Evolutionary conservation across 2,888 invertebrate genomes (phyloP).

Genomic region (Dicyrtomina minuta): DNA sequence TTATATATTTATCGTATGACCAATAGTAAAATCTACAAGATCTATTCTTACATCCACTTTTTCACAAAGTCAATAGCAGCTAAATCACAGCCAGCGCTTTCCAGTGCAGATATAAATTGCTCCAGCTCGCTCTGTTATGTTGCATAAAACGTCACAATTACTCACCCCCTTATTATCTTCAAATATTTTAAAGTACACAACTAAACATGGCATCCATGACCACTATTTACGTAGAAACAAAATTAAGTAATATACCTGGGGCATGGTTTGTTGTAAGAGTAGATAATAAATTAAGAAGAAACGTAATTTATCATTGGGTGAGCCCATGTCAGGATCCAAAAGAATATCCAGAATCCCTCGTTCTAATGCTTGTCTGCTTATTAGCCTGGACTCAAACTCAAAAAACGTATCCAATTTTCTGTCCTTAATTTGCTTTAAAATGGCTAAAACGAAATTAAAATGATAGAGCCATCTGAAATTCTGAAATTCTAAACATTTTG

Average conservation of each 20-base stretch:
- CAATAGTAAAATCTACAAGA: too few species aligned
- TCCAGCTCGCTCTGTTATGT: constrained; percentile 69
- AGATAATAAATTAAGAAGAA: constrained; percentile 90
- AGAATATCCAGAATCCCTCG: constrained; percentile 75
- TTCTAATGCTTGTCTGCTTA: constrained; percentile 69
- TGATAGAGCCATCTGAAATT: constrained; percentile 5
- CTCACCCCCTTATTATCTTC: too few species aligned
- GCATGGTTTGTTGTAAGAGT: constrained; percentile 31
- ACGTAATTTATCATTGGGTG: constrained; percentile 87
- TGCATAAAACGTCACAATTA: constrained; percentile 20
- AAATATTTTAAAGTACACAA: too few species aligned
- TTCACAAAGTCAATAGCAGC: constrained; percentile 84
- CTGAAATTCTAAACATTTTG: background rate
- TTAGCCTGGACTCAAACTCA: constrained; percentile 96
- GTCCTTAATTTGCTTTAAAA: constrained; percentile 80
- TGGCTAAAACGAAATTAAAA: constrained; percentile 64
- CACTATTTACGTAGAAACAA: too few species aligned
- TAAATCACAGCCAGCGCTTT: constrained; percentile 80
- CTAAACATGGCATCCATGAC: too few species aligned
- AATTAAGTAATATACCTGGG: constrained; percentile 22
- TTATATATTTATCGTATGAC: too few species aligned
- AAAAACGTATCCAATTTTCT: constrained; percentile 93
- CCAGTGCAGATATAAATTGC: constrained; percentile 76
- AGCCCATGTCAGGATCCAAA: constrained; percentile 81
- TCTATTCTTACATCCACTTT: constrained; percentile 84